Conservation (phyloP, 2,113 vertebrate genomes). For the Crotophaga sulcirostris region DNA sequence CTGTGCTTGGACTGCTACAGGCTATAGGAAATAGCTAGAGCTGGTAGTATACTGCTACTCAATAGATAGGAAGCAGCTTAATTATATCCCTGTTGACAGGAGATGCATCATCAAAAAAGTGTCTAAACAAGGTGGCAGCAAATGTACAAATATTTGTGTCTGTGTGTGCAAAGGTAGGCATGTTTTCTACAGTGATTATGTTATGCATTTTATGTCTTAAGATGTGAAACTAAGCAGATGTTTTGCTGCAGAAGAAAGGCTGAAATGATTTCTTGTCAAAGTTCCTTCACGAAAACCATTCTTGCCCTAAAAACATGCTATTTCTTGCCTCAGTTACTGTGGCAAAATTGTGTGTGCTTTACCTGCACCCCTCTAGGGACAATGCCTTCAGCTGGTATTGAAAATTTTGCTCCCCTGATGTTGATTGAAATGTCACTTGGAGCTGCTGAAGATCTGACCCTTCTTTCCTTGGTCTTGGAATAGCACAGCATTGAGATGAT, state of each 20-base stretch:
- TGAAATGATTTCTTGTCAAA: slow-evolving; percentile 1
- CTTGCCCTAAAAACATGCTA: not conserved
- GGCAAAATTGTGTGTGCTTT: not conserved
- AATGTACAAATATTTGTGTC: slow-evolving; percentile 22
- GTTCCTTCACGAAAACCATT: not conserved
- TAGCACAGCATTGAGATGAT: not conserved
- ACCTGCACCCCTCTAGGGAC: not conserved
- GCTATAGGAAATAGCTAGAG: slow-evolving; percentile 47
- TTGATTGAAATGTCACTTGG: not conserved
- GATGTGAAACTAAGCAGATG: slow-evolving; percentile 18
- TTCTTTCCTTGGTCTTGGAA: not conserved
- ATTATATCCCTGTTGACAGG: not conserved
- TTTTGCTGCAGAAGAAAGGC: slow-evolving; percentile 7
- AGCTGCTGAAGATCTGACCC: not conserved
- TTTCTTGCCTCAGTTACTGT: not conserved
- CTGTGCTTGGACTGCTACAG: slow-evolving; percentile 24
- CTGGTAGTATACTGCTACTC: not conserved
- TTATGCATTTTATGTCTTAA: slow-evolving; percentile 18
- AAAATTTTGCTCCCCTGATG: not conserved
- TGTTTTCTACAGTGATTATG: not conserved
- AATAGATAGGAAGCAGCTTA: slow-evolving; percentile 25
- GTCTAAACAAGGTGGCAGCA: not conserved
- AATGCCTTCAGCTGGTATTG: not conserved
- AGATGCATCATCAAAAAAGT: not conserved
- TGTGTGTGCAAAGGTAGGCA: not conserved